A percentile compares a stretch with the other conserved stretches of the same genome.
These are phyloP conservation scores for Chloebia gouldiae DNA, from an alignment of 2,113 vertebrate genomes.

Conservation along the genomic window DNA sequence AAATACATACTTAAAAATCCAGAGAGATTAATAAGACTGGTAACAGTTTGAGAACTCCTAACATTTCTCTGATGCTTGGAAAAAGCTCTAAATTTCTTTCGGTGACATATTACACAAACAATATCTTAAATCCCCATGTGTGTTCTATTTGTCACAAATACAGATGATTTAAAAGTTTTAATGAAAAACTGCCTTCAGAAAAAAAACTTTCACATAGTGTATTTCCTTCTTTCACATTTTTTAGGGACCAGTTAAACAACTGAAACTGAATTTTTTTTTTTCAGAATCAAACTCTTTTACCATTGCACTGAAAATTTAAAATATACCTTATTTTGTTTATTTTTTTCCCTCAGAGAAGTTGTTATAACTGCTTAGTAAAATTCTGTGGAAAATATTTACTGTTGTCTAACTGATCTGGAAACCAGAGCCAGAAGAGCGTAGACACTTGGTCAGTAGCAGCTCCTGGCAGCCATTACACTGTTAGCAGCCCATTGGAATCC, in stretches of 20 bases:
- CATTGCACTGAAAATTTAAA: neutral
- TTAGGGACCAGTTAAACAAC: neutral
- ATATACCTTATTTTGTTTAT: neutral
- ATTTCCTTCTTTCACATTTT: neutral
- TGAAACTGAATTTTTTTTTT: neutral
- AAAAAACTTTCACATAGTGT: neutral
- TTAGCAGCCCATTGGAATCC: conserved; percentile 35
- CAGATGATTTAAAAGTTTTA: neutral
- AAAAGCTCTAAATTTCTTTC: conserved; percentile 30
- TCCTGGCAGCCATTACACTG: neutral
- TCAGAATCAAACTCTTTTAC: neutral
- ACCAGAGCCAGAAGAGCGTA: neutral
- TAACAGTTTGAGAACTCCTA: conserved; percentile 24
- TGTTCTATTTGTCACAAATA: conserved; percentile 10
- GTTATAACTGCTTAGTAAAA: neutral
- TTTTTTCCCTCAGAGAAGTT: neutral
- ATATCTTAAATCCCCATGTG: conserved; percentile 15
- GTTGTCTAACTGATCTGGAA: neutral
- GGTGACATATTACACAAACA: conserved; percentile 7
- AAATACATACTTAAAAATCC: conserved; percentile 1
- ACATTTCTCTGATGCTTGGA: conserved; percentile 5
- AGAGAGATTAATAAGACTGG: conserved; percentile 15
- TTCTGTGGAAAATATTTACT: neutral
- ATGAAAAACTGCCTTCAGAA: neutral
- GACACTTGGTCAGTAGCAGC: conserved; percentile 15